Base-by-base conservation (phyloP, 2,113 vertebrate genomes). In the Muscicapa adusta region DNA sequence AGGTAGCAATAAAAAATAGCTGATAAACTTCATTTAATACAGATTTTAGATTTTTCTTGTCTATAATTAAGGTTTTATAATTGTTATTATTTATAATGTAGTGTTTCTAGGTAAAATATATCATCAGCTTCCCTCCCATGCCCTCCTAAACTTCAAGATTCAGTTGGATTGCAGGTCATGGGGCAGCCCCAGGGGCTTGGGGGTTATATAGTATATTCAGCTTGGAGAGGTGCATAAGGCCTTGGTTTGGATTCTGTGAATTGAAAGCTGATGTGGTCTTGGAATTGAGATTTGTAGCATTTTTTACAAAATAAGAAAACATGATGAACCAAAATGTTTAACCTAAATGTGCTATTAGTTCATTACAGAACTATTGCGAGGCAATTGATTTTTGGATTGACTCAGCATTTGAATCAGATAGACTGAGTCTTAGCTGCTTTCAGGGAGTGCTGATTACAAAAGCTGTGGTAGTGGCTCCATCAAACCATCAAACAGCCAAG, bases 121-220 rank as follows among this genome's bases (percentile, higher is more conserved):
- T 74, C 19, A 75, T 62, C 31, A 56, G 8, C 8, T 66, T 45
- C 10, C 4, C 0, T 22, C 7, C 14, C 3, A 5, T 14, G 15
- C 11, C 5, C 8, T 22, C 3, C 10, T 15, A 8, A 66, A 47
- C 8, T 76, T 51, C 36, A 71, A 48, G 29, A 7, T 60, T 26
- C 28, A 42, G 4, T 29, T 68, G 23, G 5, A 33, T 34, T 80
- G 19, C n/a, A 34, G 33, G n/a, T 60, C 31, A 12, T 33, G 40
- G 38, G 34, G 25, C 43, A 86, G 4, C 38, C 33, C 8, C 8
- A 19, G 18, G 25, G 34, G 2, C 8, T 76, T 68, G 40, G 8
- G 8, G 6, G 8, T 2, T 56, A 0, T 28, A 1, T 13, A 9
- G 9, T 25, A 5, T 40, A 23, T 90, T 58, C 34, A 56, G 0